Conservation (phyloP, 2,797 vertebrate species). For the Clamator glandarius region DNA sequence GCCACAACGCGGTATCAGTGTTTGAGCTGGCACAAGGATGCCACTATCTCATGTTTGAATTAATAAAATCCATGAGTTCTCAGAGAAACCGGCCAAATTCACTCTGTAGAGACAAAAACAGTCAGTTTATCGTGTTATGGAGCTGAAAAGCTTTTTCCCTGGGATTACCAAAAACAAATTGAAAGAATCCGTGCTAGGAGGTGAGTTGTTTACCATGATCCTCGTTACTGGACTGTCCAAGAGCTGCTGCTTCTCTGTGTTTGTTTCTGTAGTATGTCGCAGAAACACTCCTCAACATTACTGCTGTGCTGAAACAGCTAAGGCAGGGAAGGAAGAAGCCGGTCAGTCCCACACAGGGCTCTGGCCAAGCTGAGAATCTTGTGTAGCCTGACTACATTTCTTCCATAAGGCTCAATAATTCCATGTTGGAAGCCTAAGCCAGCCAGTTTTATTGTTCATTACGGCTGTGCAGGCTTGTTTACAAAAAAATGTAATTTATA, state of each 20-base stretch:
- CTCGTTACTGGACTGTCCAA: background rate
- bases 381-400: no score
- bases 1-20: no score
- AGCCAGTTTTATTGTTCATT: background rate
- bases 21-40: background rate
- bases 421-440: background rate
- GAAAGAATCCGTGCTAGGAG: background rate
- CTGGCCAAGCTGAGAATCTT: background rate
- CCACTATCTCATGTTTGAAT: fast-evolving
- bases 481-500: background rate
- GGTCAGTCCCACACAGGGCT: background rate
- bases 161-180: background rate
- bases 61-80: background rate
- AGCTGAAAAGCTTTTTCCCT: background rate
- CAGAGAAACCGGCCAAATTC: background rate
- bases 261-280: background rate
- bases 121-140: background rate
- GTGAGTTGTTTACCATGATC: background rate
- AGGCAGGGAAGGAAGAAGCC: background rate
- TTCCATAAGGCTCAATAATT: background rate
- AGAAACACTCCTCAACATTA: background rate
- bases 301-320: no score
- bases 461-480: background rate
- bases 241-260: background rate
- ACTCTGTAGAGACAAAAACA: background rate